Evolutionary conservation across 37 sponge, comb jelly and placozoan genomes (phyloP).

Genomic region (Aplysina aerophoba): DNA sequence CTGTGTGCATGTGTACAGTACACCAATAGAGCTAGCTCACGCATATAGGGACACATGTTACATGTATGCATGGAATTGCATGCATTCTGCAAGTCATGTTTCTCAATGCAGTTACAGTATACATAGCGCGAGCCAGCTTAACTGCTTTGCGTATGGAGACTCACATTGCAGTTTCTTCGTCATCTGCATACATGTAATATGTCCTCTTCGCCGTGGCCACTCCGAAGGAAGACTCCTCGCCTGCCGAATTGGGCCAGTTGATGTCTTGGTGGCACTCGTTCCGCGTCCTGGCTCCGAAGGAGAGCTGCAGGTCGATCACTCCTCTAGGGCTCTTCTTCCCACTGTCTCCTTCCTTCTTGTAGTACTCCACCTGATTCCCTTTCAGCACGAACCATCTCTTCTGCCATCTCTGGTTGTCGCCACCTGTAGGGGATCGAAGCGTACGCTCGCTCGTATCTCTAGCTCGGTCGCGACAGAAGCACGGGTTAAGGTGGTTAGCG

Average conservation of each 20-base stretch:
- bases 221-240: conserved; percentile 48
- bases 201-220: conserved; percentile 58
- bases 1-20: no score
- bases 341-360: conserved; percentile 35
- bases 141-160: not conserved
- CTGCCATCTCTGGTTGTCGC: conserved; percentile 64
- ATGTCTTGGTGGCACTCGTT: conserved; percentile 26
- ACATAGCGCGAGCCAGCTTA: no score
- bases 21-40: no score
- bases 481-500: not conserved
- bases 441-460: not conserved
- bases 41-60: no score
- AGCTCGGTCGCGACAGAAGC: not conserved
- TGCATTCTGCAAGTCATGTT: no score
- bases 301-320: conserved; percentile 51
- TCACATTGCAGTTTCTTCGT: conserved; percentile 40
- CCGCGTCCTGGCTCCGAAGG: conserved; percentile 47
- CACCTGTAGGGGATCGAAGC: conserved; percentile 41
- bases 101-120: no score
- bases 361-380: conserved; percentile 48
- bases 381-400: conserved; percentile 60
- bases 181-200: conserved; percentile 62
- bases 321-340: conserved; percentile 34
- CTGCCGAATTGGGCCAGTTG: conserved; percentile 65
- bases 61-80: no score